Conservation (phyloP, 2,888 invertebrate species). For the Malachius bipustulatus region DNA sequence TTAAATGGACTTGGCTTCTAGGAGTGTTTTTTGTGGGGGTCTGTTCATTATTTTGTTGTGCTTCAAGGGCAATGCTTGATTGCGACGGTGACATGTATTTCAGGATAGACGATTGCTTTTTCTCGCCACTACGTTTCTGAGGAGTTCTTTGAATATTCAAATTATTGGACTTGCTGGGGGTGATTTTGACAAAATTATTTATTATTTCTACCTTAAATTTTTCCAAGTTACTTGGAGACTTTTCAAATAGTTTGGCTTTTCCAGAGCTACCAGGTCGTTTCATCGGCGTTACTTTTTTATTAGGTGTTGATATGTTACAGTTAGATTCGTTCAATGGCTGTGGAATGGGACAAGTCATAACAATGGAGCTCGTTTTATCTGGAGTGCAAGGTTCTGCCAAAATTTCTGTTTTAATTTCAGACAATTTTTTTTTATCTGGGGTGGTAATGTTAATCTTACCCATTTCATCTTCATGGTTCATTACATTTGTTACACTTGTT, state of each 20-base stretch:
- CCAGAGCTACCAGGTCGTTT: slow-evolving; percentile 18
- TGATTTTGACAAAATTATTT: slow-evolving; percentile 29
- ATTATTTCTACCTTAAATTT: slow-evolving; percentile 31
- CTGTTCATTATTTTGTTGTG: neutral
- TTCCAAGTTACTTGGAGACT: slow-evolving; percentile 26
- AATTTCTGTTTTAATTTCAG: too few species aligned
- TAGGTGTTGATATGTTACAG: too few species aligned
- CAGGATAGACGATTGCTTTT: slow-evolving; percentile 22
- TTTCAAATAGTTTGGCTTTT: slow-evolving; percentile 26
- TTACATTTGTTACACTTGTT: neutral
- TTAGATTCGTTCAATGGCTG: too few species aligned
- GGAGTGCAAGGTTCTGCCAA: too few species aligned
- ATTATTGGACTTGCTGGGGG: slow-evolving; percentile 27
- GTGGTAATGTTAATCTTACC: neutral
- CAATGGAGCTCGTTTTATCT: too few species aligned
- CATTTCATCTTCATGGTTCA: neutral
- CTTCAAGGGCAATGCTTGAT: slow-evolving; percentile 11
- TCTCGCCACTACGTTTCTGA: slow-evolving; percentile 18
- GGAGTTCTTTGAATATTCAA: slow-evolving; percentile 11
- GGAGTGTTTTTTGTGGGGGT: neutral
- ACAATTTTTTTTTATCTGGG: too few species aligned
- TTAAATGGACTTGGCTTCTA: neutral
- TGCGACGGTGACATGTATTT: slow-evolving; percentile 22
- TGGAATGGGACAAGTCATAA: too few species aligned
- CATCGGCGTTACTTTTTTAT: slow-evolving; percentile 10